Base-by-base conservation (phyloP, 2,888 invertebrate genomes). In the Apocheima hispidaria region DNA sequence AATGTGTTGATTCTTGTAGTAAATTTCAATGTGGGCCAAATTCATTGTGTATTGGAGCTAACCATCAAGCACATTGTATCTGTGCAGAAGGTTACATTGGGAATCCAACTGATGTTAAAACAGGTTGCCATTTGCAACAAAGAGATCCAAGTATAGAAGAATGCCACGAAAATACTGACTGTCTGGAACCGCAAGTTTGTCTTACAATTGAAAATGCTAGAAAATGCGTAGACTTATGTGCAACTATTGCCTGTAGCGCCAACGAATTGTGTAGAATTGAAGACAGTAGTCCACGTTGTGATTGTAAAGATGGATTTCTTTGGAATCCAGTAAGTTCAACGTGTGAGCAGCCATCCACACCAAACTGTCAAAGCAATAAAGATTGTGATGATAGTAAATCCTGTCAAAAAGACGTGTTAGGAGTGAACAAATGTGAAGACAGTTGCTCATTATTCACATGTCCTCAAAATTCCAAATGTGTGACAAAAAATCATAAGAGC, bases 11-110 rank as follows among this genome's bases (percentile, higher is more conserved):
- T 80, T 96, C 96, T 0, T 98, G 98, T 78, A 95, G 96, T 67
- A 97, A 97, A 88, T 93, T 97, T 30, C 97, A 97, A 75, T 98
- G 98, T 81, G 98, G 98, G 10, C 97, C 98, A 0, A 98, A 98
- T 83, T 97, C 98, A 2, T 86, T 97, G 0, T 98, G 98, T 81
- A 94, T 97, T 6, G 95, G 96, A 14, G 95, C 97, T 75, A 96
- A 96, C 77, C 98, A 98, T 83, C 94, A 96, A 65, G 97, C 98
- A 0, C 95, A 96, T 30, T 98, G 98, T 79, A 95, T 98, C 63
- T 98, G 98, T 79, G 94, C 96, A 21, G 96, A 97, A 65, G 97
- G 97, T 0, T 97, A 95, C 80, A 88, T 93, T 52, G 98, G 98
- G 26, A 96, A 97, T 85, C 97, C 98, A 0, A 95, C 95, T 69